A percentile compares a stretch with the other conserved stretches of the same genome.
Evolutionary conservation across 2,113 vertebrate species (phyloP).

Genomic region (Coturnix japonica): DNA sequence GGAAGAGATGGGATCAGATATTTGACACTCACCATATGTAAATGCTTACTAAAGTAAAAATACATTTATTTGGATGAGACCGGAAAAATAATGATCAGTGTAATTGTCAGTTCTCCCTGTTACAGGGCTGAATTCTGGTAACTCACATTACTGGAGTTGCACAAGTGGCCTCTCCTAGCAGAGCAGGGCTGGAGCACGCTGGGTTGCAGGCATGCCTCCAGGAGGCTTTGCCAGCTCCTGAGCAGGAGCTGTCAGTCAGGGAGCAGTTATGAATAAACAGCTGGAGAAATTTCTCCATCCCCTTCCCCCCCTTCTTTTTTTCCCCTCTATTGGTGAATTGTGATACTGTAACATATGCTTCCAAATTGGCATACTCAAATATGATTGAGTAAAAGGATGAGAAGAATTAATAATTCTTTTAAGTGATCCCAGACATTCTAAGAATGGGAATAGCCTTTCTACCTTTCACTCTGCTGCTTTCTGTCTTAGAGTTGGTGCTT

Average conservation of each 20-base stretch:
- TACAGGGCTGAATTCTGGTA: neutral
- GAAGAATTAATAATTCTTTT: constrained; percentile 1
- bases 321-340: neutral
- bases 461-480: neutral
- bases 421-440: neutral
- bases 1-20: neutral
- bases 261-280: constrained; percentile 18
- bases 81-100: neutral
- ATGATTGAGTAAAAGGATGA: neutral
- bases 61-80: neutral
- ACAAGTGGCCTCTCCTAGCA: neutral
- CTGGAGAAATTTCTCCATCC: constrained; percentile 21
- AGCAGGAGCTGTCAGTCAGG: constrained; percentile 27
- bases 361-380: neutral
- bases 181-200: accelerated
- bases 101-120: neutral
- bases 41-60: neutral
- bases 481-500: neutral
- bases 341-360: neutral
- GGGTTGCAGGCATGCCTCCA: neutral
- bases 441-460: neutral
- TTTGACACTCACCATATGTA: neutral
- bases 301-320: accelerated
- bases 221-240: neutral
- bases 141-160: neutral